Evolutionary conservation across 2,113 vertebrate genomes (phyloP), one percentile per base, ranked within the genome.

Genomic region (Ammospiza caudacuta): DNA sequence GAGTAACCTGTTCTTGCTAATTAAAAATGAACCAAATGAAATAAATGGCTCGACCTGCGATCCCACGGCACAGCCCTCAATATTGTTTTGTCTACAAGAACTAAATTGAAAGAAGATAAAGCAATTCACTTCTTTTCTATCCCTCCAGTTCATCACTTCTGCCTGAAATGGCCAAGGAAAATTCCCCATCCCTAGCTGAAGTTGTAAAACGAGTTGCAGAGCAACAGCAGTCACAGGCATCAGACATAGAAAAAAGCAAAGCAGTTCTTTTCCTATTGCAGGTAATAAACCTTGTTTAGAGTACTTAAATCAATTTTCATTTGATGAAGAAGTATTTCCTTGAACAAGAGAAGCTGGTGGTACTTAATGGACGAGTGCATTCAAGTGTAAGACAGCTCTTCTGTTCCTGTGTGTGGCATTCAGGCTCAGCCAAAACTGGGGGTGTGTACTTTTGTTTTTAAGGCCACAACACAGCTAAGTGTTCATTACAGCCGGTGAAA

Each of bases 181-280:
- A 59, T 57, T 92, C 67, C 58, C 82, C 82, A 2, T 97, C 97
- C 1, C 86, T 98, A 49, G 68, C 9, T 23, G 96, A 98, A 43
- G 95, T 79, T 69, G 96, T 98, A 41, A 97, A 97, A 37, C 96
- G 91, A 95, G 96, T 98, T 67, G 96, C 91, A 74, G 95, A 97
- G 66, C 97, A 97, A 75, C 98, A 98, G 29, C 96, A 97, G 75
- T 95, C 90, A 13, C 98, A 98, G 70, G 83, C 52, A 5, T 97
- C 97, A 49, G 98, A 98, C 85, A 95, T 97, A 90, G 96, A 97
- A 88, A 98, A 94, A 91, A 97, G 25, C 57, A 98, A 93, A 95
- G 68, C 85, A 20, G 1, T 96, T 68, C 95, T 98, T 52, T 84
- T 62, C 29, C 92, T 91, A 5, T 31, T 98, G 72, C 98, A 98